phyloP scores from a whole-genome alignment of 2,113 vertebrate species.

The Syngnathus typhle region DNA sequence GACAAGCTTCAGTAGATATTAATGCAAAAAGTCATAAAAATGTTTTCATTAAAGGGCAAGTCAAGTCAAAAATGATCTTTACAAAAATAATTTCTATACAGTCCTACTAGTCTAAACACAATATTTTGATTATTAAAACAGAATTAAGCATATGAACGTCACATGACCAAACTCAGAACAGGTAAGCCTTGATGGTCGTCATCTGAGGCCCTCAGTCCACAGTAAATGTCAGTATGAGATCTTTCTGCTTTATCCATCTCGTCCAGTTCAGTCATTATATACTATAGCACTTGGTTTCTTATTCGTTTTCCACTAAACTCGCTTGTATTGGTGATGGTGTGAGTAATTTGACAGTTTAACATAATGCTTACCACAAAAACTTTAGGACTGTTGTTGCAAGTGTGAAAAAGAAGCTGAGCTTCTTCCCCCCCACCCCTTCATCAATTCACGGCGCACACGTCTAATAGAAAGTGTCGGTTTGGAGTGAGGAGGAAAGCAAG shows the following conservation, averaged over 20 bases:
- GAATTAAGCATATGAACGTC: too few relatives aligned
- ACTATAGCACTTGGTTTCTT: neutral
- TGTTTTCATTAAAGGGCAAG: neutral
- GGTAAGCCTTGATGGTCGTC: too few relatives aligned
- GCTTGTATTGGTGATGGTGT: conserved; percentile 17
- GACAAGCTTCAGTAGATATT: neutral
- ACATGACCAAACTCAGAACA: too few relatives aligned
- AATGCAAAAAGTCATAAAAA: neutral
- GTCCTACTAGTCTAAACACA: too few relatives aligned
- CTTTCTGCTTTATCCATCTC: too few relatives aligned
- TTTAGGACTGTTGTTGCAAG: conserved; percentile 19
- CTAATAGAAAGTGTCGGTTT: conserved; percentile 50
- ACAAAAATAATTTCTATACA: too few relatives aligned
- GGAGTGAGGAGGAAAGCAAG: conserved; percentile 39
- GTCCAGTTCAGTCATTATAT: neutral
- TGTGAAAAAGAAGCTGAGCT: conserved; percentile 13
- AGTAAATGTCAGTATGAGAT: too few relatives aligned
- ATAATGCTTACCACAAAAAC: conserved; percentile 27
- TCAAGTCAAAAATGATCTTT: too few relatives aligned
- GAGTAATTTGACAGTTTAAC: conserved; percentile 31
- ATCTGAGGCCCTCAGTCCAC: too few relatives aligned
- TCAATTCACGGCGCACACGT: conserved; percentile 37
- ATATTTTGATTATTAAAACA: too few relatives aligned
- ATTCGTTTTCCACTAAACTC: neutral
- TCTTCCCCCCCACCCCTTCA: conserved; percentile 17